Evolutionary conservation across 2,113 vertebrate genomes (phyloP), one percentile per base, ranked within the genome.

Genomic region (Erpornis zantholeuca): DNA sequence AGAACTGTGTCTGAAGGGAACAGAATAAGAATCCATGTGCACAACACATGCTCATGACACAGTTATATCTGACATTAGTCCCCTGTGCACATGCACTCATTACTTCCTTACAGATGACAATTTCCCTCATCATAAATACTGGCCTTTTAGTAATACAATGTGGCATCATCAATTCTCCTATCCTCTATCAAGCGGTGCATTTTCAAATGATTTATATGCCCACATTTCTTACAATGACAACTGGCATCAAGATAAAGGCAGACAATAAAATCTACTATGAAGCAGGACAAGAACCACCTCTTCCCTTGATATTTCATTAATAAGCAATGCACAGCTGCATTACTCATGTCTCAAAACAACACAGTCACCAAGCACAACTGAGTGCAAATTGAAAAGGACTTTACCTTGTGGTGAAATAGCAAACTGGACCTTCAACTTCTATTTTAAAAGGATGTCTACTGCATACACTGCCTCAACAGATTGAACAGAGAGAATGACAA

Each of bases 301-400:
- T 93, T 88, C 6, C 54, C 40, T 70, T 94, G 72, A 42, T 54
- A 77, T 79, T 94, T 93, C 80, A 92, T 92, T 91, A 96, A 52
- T 76, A 94, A 96, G 75, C 70, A 95, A 91, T 9, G 28, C 50
- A 90, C 13, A 90, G 63, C 36, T 95, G 78, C 52, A 92, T 76
- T 73, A 86, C 59, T 92, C 24, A 65, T 24, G 61, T 92, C 45
- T 92, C 82, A 85, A 81, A 95, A 86, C n/a, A 89, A 87, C 35
- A 86, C 15, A 79, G 36, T 35, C 1, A 1, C 23, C 6, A 42
- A 94, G 69, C 22, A 84, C 76, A 89, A 81, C 17, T 19, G 50
- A 88, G 35, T 7, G 42, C n/a, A 68, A 7, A 68, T 0, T 76
- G 59, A 87, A 84, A 35, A 81, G 40, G 60, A 40, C 54, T 86